Base-by-base conservation (phyloP, 2,888 invertebrate genomes). In the Laothoe populi region DNA sequence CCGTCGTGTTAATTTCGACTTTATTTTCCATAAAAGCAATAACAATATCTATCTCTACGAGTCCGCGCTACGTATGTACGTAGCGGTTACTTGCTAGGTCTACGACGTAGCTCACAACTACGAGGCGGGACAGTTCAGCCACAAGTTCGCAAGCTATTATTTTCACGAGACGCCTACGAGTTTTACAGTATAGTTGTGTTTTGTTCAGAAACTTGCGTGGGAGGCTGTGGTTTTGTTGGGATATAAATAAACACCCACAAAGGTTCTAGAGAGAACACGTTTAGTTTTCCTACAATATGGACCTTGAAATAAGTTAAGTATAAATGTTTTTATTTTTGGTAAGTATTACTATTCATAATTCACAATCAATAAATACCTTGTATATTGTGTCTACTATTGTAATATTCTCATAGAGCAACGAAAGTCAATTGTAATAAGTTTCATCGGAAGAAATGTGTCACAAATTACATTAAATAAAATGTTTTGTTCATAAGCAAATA, bases 91-190 rank as follows among this genome's bases (percentile, higher is more conserved):
- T 31, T 53, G 31, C 19, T 53, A 53, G 19, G 53, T 19, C 53
- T 53, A 53, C 53, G 31, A 8, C 35, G 53, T 53, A 53, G 19
- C 31, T 19, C 35, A 19, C 19, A 2, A 19, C 53, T 53, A 35
- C 53, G 19, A 53, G 19, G 26, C 49, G 49, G 26, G 31, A n/a
- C 26, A n/a, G 4, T 26, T 26, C 26, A 49, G n/a, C 13, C n/a
- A 23, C 24, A n/a, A n/a, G 13, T 48, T 26, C 26, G 13, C 16
- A 1, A 3, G 31, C 49, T 26, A 49, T 49, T 49, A 16, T 26
- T 16, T 42, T 13, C 42, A 42, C 13, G 42, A 42, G n/a, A 42
- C 16, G n/a, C 2, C 16, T 0, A 8, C 19, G 16, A 31, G 26
- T 31, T 26, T n/a, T 8, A 16, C n/a, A n/a, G 24, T 7, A n/a